Evolutionary conservation across 2,888 invertebrate genomes (phyloP).

Genomic region (Chaetoderma sp.): DNA sequence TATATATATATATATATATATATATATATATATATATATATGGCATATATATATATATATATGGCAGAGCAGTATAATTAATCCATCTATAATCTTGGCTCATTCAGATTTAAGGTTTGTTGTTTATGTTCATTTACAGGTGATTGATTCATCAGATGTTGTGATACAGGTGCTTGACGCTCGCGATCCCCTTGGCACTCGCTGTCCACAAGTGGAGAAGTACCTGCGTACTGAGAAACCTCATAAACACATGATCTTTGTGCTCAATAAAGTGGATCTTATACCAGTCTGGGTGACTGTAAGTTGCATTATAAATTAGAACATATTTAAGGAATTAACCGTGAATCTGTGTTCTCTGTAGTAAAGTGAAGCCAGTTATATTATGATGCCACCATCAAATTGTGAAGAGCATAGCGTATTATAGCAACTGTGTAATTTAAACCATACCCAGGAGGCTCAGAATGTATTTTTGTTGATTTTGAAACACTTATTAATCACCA

Average conservation of each 20-base stretch:
- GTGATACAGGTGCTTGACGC: conserved; percentile 96
- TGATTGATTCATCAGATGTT: conserved; percentile 97
- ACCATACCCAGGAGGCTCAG: no score
- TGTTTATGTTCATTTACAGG: conserved; percentile 59
- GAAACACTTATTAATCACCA: no score
- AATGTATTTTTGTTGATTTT: no score
- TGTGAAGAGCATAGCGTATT: no score
- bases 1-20: background rate
- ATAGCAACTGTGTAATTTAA: no score
- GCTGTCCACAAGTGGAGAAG: conserved; percentile 91
- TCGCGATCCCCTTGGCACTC: conserved; percentile 95
- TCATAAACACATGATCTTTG: conserved; percentile 96
- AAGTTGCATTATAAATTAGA: conserved; percentile 42
- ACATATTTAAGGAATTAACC: no score
- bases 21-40: conserved; percentile 10
- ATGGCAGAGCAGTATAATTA: no score
- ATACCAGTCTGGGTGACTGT: conserved; percentile 97
- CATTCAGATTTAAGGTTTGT: background rate
- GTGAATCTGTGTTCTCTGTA: no score
- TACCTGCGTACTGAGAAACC: conserved; percentile 94
- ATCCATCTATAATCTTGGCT: background rate
- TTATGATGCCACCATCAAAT: no score
- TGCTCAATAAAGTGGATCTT: conserved; percentile 90
- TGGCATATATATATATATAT: no score
- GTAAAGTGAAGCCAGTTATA: no score